Base-by-base conservation (phyloP, 2,888 invertebrate genomes). In the Portevinia maculata region DNA sequence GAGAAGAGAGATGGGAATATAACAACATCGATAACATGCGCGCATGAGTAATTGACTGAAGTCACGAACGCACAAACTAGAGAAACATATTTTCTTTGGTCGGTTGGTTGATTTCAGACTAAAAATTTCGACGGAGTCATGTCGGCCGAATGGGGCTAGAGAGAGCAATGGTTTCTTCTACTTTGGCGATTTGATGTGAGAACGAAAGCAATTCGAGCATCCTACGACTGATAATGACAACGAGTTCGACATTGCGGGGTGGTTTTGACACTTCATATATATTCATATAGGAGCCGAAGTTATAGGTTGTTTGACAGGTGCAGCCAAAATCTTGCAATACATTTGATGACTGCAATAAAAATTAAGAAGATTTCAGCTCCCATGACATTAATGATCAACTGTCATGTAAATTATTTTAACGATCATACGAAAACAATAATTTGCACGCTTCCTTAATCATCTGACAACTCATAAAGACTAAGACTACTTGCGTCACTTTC, bases 41-140 rank as follows among this genome's bases (percentile, higher is more conserved):
- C 81, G 81, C 81, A 81, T 81, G 81, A 81, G 81, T 81, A 81
- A 81, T 81, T 81, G 81, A 76, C 81, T 81, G 53, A 70, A 81
- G 81, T 81, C 81, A 81, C 76, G 81, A 81, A 81, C 75, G 76
- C 76, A 81, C 65, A 70, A 13, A 32, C 24, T 50, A 65, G 48
- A 62, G 74, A 75, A 81, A 59, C 52, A 73, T 64, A 11, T 44
- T 65, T 70, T 60, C 17, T 13, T 64, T 79, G 55, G 67, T 15
- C 28, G 62, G 57, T 65, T 75, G 41, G 69, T 53, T 76, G 70
- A 70, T 76, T 76, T 70, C 48, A 39, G 59, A 21, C 15, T 30
- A 34, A 59, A 57, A 48, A 48, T 34, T 52, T 64, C 57, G 50
- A 52, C 21, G 62, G 30, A 75, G 59, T 62, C 57, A 37, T 48